A percentile compares a stretch with the other conserved stretches of the same genome.
These are phyloP conservation scores for Engystomops pustulosus DNA, from an alignment of 2,113 vertebrate genomes.

Conservation along the genomic window DNA sequence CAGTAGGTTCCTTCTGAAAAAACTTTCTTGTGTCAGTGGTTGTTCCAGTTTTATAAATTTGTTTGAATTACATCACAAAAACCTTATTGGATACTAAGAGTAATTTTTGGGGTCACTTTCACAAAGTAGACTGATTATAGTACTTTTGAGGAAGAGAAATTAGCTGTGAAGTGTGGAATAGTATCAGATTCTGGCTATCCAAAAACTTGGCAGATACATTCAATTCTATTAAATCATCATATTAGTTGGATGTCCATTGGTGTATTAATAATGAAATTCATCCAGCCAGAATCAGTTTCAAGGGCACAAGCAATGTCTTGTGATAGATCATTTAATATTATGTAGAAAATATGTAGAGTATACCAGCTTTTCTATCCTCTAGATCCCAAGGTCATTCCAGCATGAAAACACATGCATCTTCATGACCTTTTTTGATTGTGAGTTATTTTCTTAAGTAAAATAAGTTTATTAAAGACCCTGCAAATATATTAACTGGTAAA, in stretches of 20 bases:
- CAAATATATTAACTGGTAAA: not conserved
- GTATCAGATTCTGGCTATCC: conserved; percentile 28
- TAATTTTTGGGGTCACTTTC: not conserved
- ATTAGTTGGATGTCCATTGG: conserved; percentile 34
- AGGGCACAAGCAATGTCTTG: conserved; percentile 32
- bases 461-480: not conserved
- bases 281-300: conserved; percentile 43
- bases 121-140: not conserved
- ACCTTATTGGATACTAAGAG: too few species aligned
- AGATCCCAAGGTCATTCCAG: conserved; percentile 10
- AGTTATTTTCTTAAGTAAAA: not conserved
- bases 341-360: not conserved
- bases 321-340: conserved; percentile 32
- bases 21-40: too few species aligned
- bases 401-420: not conserved
- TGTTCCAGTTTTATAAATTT: too few species aligned
- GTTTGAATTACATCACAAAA: too few species aligned
- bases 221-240: conserved; percentile 32
- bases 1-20: too few species aligned
- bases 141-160: not conserved
- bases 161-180: not conserved
- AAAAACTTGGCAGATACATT: conserved; percentile 35
- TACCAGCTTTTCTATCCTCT: not conserved
- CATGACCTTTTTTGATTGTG: not conserved
- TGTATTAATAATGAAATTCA: conserved; percentile 36